Percentiles rank a stretch among this genome's conserved stretches.
These are phyloP conservation scores for Cuniculus paca DNA, from an alignment of 2,797 vertebrate genomes.

Conservation along the genomic window DNA sequence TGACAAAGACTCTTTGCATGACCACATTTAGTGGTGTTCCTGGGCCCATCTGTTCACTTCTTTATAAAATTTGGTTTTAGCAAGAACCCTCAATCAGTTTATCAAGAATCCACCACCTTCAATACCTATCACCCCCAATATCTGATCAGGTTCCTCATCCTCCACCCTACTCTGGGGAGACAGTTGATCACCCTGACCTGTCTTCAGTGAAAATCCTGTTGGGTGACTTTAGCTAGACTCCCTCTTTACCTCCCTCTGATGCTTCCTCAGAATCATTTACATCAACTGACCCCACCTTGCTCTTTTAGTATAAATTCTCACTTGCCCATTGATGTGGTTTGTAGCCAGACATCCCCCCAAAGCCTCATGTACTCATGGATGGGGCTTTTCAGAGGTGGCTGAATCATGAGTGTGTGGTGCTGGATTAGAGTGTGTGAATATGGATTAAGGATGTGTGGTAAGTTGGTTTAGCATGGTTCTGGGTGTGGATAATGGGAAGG, in stretches of 20 bases:
- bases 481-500: not conserved
- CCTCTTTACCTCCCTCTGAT: not conserved
- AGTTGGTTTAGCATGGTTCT: not conserved
- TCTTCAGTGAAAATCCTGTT: not conserved
- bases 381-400: not conserved
- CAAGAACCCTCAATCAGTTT: not conserved
- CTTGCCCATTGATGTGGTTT: not conserved
- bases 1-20: not conserved
- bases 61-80: not conserved
- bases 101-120: not conserved
- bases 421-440: not conserved
- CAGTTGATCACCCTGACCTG: not conserved
- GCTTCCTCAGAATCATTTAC: not conserved
- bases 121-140: not conserved
- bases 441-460: not conserved
- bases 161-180: too few relatives aligned
- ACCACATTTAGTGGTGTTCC: not conserved
- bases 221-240: not conserved
- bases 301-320: not conserved
- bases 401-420: not conserved
- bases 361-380: not conserved
- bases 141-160: not conserved
- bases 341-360: not conserved
- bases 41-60: not conserved
- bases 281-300: not conserved